Evolutionary conservation across 2,888 invertebrate species (phyloP).

Genomic region (Parthenolecanium corni): DNA sequence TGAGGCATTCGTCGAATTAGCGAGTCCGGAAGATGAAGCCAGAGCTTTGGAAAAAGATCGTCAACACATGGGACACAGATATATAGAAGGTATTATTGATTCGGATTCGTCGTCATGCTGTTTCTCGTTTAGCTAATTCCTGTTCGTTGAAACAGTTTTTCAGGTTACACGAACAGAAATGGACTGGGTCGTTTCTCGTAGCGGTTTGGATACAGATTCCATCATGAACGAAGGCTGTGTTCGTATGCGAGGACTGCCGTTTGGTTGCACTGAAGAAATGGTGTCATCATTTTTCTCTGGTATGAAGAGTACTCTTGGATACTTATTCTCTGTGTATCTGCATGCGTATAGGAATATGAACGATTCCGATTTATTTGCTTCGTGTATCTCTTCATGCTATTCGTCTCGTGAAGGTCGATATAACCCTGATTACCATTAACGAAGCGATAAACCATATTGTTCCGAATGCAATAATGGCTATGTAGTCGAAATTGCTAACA

Average conservation of each 20-base stretch:
- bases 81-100: constrained; percentile 64
- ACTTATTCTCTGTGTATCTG: background rate
- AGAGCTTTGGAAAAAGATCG: constrained; percentile 68
- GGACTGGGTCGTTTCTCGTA: constrained; percentile 77
- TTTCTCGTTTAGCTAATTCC: too few relatives aligned
- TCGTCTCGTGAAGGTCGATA: too few relatives aligned
- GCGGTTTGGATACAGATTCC: constrained; percentile 54
- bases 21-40: constrained; percentile 63
- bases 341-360: too few relatives aligned
- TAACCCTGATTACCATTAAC: too few relatives aligned
- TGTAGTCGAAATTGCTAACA: too few relatives aligned
- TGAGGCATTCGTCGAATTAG: constrained; percentile 80
- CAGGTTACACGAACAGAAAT: constrained; percentile 77
- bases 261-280: constrained; percentile 89
- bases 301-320: constrained; percentile 44
- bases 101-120: too few relatives aligned
- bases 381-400: background rate
- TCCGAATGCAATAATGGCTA: too few relatives aligned
- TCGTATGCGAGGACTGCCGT: constrained; percentile 83
- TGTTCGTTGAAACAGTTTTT: constrained; percentile 55
- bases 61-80: constrained; percentile 81
- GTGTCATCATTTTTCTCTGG: constrained; percentile 90
- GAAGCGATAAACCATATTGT: too few relatives aligned
- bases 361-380: constrained; percentile 4
- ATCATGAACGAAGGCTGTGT: constrained; percentile 64